Conservation (phyloP, 2,888 invertebrate genomes). For the Phengaris alcon region DNA sequence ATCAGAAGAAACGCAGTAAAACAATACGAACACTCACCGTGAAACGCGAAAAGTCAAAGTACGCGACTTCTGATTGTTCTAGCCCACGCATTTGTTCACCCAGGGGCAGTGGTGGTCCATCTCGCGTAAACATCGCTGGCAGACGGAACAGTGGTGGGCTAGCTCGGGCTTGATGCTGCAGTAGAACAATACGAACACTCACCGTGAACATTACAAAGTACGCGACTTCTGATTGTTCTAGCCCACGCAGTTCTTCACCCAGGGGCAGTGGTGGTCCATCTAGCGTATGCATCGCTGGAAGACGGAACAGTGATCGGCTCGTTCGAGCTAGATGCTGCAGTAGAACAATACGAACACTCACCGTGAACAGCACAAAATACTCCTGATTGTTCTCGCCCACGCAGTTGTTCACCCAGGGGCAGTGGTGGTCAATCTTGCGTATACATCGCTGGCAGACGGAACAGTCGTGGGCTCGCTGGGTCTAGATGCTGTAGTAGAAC, state of each 20-base stretch:
- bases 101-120: background rate
- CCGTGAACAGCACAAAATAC: too few species aligned
- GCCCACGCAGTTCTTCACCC: constrained; percentile 54
- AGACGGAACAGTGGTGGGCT: too few species aligned
- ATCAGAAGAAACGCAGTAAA: background rate
- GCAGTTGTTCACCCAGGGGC: background rate
- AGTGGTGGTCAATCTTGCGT: background rate
- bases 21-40: too few species aligned
- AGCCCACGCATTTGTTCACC: too few species aligned
- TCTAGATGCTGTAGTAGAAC: background rate
- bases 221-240: constrained; percentile 80
- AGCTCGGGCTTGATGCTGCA: background rate
- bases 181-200: constrained; percentile 48
- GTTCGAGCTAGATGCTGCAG: background rate
- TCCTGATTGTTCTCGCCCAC: constrained; percentile 85
- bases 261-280: background rate
- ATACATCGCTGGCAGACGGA: too few species aligned
- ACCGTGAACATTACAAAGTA: too few species aligned
- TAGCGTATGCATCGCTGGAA: too few species aligned
- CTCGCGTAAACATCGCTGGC: too few species aligned
- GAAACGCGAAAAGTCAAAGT: too few species aligned
- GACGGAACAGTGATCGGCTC: too few species aligned
- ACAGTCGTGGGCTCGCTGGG: constrained; percentile 63
- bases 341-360: constrained; percentile 48
- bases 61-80: too few species aligned